Evolutionary conservation across 2,888 invertebrate species (phyloP).

Genomic region (Spicauda simplicius): DNA sequence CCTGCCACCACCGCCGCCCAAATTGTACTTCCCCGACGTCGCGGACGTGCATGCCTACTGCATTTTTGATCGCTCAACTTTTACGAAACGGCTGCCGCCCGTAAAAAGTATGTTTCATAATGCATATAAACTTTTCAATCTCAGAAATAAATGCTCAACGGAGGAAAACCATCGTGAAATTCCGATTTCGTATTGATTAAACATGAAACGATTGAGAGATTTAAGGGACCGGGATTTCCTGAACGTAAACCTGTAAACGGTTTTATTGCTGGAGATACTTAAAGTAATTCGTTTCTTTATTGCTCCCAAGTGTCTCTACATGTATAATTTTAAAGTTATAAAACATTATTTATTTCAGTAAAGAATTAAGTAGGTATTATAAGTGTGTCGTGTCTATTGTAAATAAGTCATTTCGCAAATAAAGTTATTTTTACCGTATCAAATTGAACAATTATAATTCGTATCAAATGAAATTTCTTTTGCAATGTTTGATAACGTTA

Average conservation of each 20-base stretch:
- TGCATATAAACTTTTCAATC: not conserved
- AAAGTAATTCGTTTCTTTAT: constrained; percentile 8
- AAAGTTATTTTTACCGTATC: no score
- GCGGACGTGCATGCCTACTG: constrained; percentile 28
- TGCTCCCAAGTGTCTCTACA: not conserved
- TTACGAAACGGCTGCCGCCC: not conserved
- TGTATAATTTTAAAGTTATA: no score
- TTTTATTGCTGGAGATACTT: not conserved
- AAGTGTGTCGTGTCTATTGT: no score
- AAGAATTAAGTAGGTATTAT: no score
- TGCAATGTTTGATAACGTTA: no score
- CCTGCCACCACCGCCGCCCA: constrained; percentile 14
- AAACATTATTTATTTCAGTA: no score
- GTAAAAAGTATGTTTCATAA: no score
- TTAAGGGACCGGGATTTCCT: not conserved
- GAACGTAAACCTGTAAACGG: not conserved
- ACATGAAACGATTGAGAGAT: not conserved
- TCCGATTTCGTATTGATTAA: not conserved
- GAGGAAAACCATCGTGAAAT: no score
- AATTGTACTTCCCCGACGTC: constrained; percentile 22
- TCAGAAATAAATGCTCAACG: not conserved
- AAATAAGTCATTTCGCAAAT: no score
- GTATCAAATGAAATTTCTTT: no score
- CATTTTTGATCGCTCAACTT: constrained; percentile 21
- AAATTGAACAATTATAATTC: no score